These are phyloP conservation scores for Siphamia tubifer DNA, from an alignment of 2,113 vertebrate genomes.

Conservation along the genomic window DNA sequence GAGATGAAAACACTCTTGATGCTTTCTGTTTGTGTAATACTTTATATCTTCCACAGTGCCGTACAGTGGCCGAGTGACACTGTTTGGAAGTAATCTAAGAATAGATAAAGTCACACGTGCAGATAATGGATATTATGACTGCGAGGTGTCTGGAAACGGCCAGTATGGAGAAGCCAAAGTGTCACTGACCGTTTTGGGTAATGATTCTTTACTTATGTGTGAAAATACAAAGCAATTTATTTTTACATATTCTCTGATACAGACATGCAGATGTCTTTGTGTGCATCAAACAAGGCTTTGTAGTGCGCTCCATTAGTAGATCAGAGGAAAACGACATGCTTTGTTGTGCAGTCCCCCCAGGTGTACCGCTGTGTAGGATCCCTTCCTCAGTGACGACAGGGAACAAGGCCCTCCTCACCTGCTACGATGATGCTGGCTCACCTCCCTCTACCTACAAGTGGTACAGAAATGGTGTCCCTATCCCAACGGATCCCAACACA, in stretches of 20 bases:
- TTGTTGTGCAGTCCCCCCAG: slow-evolving; percentile 70
- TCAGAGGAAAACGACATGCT: not conserved
- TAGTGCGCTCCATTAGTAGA: not conserved
- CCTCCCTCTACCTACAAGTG: slow-evolving; percentile 74
- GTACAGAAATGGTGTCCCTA: slow-evolving; percentile 64
- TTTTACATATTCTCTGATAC: no score
- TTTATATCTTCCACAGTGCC: slow-evolving; percentile 38
- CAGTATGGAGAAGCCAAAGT: slow-evolving; percentile 47
- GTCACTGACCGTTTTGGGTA: slow-evolving; percentile 75
- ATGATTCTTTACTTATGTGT: no score
- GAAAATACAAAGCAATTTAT: no score
- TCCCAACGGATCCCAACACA: slow-evolving; percentile 70
- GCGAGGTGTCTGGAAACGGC: slow-evolving; percentile 63
- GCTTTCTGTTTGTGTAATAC: not conserved
- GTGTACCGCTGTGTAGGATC: slow-evolving; percentile 61
- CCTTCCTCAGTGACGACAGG: slow-evolving; percentile 72
- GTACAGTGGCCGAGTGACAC: slow-evolving; percentile 33
- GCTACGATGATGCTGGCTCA: slow-evolving; percentile 63
- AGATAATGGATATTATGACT: slow-evolving; percentile 72
- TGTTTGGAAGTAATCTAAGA: slow-evolving; percentile 52
- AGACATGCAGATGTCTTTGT: no score
- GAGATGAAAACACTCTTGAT: not conserved
- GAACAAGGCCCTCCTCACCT: slow-evolving; percentile 16
- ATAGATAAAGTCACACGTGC: slow-evolving; percentile 63
- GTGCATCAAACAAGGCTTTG: not conserved